Evolutionary conservation across 2,113 vertebrate genomes (phyloP).

Genomic region (Prochilodus magdalenae): DNA sequence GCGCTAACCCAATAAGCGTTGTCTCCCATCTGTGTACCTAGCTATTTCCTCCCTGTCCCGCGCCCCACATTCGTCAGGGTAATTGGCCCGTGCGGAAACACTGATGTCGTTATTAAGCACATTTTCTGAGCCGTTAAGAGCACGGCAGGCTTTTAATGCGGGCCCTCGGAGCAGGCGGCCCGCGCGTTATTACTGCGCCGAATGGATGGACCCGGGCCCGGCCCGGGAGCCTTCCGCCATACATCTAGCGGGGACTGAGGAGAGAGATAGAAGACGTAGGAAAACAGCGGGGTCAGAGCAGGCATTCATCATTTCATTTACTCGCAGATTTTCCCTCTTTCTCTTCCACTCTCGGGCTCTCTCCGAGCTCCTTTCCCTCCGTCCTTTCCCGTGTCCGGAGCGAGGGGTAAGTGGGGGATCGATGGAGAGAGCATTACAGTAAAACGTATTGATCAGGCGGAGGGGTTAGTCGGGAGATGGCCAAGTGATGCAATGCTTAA

Average conservation of each 20-base stretch:
- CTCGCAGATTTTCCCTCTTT: slow-evolving; percentile 54
- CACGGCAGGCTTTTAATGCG: slow-evolving; percentile 76
- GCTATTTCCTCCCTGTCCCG: slow-evolving; percentile 74
- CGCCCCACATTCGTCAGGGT: slow-evolving; percentile 81
- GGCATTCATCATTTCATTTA: slow-evolving; percentile 80
- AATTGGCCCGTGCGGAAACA: slow-evolving; percentile 78
- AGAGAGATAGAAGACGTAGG: slow-evolving; percentile 36
- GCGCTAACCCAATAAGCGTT: slow-evolving; percentile 75
- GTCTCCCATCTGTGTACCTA: slow-evolving; percentile 71
- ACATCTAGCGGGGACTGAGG: slow-evolving; percentile 59
- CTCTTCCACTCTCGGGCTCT: slow-evolving; percentile 37
- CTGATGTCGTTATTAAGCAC: slow-evolving; percentile 80
- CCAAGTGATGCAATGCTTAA: slow-evolving; percentile 95
- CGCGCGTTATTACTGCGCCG: slow-evolving; percentile 65
- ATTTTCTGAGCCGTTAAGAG: slow-evolving; percentile 78
- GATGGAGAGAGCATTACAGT: slow-evolving; percentile 94
- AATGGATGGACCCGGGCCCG: slow-evolving; percentile 61
- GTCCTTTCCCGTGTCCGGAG: slow-evolving; percentile 66
- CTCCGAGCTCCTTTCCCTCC: slow-evolving; percentile 49
- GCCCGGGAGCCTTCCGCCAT: slow-evolving; percentile 60
- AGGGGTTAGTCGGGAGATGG: slow-evolving; percentile 84
- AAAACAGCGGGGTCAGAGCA: slow-evolving; percentile 67
- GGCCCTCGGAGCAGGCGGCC: slow-evolving; percentile 66
- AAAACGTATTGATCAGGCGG: slow-evolving; percentile 98
- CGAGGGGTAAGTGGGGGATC: slow-evolving; percentile 74